Evolutionary conservation across 1,140 invertebrate species (phyloP).

Genomic region (Listronotus oregonensis): DNA sequence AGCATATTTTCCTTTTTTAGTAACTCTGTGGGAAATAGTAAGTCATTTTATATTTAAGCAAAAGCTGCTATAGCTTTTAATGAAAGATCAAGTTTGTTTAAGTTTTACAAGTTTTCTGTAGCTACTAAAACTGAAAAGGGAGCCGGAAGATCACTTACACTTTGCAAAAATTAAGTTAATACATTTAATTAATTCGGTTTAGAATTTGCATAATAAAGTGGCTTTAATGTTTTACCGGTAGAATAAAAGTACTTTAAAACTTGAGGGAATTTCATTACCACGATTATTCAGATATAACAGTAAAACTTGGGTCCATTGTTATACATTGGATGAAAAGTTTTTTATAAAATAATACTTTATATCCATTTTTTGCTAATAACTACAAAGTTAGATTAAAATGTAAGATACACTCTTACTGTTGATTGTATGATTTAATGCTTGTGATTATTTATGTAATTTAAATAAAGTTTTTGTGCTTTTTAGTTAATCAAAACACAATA

Average conservation of each 20-base stretch:
- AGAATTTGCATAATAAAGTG: constrained; percentile 32
- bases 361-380: too few relatives aligned
- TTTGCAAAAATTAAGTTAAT: constrained; percentile 1
- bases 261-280: constrained; percentile 20
- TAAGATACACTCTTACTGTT: too few relatives aligned
- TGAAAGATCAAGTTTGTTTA: not conserved
- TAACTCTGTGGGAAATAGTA: too few relatives aligned
- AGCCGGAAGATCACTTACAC: constrained; percentile 2
- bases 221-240: constrained; percentile 26
- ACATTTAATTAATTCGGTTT: constrained; percentile 19
- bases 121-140: not conserved
- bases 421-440: too few relatives aligned
- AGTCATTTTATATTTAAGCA: too few relatives aligned
- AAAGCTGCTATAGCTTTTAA: too few relatives aligned
- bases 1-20: too few relatives aligned
- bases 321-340: not conserved
- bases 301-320: constrained; percentile 16
- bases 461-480: too few relatives aligned
- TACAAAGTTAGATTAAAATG: too few relatives aligned
- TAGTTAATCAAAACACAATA: too few relatives aligned
- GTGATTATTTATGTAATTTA: too few relatives aligned
- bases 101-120: not conserved
- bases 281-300: constrained; percentile 21
- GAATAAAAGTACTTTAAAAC: constrained; percentile 23
- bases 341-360: too few relatives aligned